These are phyloP conservation scores for Apodemia mormo DNA, from an alignment of 2,888 invertebrate genomes.

Conservation along the genomic window DNA sequence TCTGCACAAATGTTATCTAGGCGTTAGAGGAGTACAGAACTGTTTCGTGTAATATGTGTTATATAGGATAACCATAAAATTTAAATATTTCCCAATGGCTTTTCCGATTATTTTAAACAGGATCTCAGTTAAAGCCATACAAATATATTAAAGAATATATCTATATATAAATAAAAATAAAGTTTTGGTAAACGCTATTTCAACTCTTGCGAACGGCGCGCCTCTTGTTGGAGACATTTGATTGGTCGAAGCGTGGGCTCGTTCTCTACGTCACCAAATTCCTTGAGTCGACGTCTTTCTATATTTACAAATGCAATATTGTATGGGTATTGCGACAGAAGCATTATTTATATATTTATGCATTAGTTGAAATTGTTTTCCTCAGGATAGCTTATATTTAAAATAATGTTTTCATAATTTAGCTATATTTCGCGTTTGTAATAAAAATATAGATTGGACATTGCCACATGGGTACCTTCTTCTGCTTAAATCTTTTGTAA, in stretches of 20 bases:
- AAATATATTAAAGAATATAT: neutral
- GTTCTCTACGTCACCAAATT: constrained; percentile 77
- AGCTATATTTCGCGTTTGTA: no score
- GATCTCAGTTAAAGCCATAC: neutral
- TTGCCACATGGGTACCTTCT: no score
- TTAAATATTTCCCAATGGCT: neutral
- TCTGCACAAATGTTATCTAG: constrained; percentile 36
- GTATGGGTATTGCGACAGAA: constrained; percentile 33
- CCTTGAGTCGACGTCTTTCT: constrained; percentile 59
- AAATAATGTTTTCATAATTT: neutral
- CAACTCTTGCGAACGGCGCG: constrained; percentile 76
- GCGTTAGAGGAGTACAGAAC: constrained; percentile 40
- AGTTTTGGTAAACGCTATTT: constrained; percentile 38
- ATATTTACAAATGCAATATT: constrained; percentile 63
- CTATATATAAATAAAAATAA: neutral
- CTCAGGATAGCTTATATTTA: no score
- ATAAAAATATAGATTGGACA: no score
- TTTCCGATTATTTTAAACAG: neutral
- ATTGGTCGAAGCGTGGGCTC: constrained; percentile 77
- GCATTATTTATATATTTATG: constrained; percentile 12
- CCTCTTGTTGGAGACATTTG: constrained; percentile 79
- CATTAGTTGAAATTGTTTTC: neutral
- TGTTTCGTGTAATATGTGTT: constrained; percentile 23
- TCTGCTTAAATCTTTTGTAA: no score
- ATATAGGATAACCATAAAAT: neutral